These are phyloP conservation scores for Spodoptera littoralis DNA, from an alignment of 2,888 invertebrate species.

Conservation along the genomic window DNA sequence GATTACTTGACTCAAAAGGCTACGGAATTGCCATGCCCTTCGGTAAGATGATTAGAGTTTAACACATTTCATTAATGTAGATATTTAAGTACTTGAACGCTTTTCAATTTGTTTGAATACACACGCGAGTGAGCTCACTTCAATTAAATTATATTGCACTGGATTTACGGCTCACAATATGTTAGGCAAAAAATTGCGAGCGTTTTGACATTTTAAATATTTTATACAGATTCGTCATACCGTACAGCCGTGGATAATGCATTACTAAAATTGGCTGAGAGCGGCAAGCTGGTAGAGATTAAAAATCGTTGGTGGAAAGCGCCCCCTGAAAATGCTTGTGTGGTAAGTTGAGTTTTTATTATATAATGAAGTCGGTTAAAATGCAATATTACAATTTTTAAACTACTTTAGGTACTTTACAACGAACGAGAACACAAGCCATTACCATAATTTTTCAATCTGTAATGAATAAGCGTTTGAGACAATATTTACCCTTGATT, in stretches of 20 bases:
- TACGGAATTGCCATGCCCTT: constrained; percentile 97
- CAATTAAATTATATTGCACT: too few species aligned
- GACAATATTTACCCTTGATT: too few species aligned
- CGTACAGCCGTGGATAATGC: constrained; percentile 95
- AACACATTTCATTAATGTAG: background rate
- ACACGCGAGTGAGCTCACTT: too few species aligned
- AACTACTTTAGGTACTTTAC: too few species aligned
- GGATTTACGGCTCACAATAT: background rate
- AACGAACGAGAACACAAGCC: too few species aligned
- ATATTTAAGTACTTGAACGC: too few species aligned
- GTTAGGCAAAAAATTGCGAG: background rate
- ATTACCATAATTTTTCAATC: too few species aligned
- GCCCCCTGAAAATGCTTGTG: constrained; percentile 89
- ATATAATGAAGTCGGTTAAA: too few species aligned
- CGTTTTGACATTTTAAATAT: background rate
- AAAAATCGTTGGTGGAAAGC: constrained; percentile 98
- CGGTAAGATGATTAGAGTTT: constrained; percentile 88
- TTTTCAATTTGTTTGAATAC: too few species aligned
- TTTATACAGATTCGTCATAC: constrained; percentile 90
- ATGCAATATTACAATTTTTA: too few species aligned
- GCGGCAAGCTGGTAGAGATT: constrained; percentile 93
- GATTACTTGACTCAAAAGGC: constrained; percentile 94
- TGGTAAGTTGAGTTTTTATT: constrained; percentile 73
- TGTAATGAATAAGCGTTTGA: too few species aligned
- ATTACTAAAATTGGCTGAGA: constrained; percentile 96